Evolutionary conservation across 2,113 vertebrate genomes (phyloP).

Genomic region (Toxotes jaculatrix): DNA sequence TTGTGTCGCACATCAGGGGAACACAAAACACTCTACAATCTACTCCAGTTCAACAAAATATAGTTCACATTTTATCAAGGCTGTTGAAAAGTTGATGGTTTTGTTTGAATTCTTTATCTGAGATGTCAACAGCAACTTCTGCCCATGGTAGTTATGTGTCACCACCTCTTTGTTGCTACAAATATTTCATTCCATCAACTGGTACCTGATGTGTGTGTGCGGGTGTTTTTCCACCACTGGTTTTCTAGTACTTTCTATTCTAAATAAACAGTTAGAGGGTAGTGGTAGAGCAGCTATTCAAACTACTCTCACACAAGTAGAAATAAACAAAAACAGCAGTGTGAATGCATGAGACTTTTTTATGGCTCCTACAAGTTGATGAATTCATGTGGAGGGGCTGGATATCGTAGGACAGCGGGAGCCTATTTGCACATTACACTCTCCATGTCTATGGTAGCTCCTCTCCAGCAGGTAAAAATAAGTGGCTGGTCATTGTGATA

Average conservation of each 20-base stretch:
- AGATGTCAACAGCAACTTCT: slow-evolving; percentile 72
- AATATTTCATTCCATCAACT: slow-evolving; percentile 48
- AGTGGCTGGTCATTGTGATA: background rate
- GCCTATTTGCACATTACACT: background rate
- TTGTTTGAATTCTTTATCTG: slow-evolving; percentile 54
- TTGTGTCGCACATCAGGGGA: background rate
- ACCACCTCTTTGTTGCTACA: slow-evolving; percentile 38
- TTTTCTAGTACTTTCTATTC: slow-evolving; percentile 38
- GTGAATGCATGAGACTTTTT: background rate
- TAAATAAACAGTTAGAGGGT: slow-evolving; percentile 32
- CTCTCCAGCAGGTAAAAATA: background rate
- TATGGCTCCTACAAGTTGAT: background rate
- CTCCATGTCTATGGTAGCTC: background rate
- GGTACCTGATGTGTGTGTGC: slow-evolving; percentile 34
- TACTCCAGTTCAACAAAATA: slow-evolving; percentile 33
- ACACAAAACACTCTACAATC: slow-evolving; percentile 17
- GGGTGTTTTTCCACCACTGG: slow-evolving; percentile 18
- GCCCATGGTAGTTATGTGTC: background rate
- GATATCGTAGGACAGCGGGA: background rate
- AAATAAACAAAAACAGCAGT: slow-evolving; percentile 41
- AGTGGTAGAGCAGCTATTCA: slow-evolving; percentile 38
- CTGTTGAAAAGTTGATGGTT: slow-evolving; percentile 39
- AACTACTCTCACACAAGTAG: slow-evolving; percentile 30
- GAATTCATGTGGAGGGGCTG: background rate
- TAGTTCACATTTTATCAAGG: slow-evolving; percentile 12